Percentiles rank a stretch among this genome's conserved stretches.
phyloP scores from a whole-genome alignment of 2,113 vertebrate species.

The Australoheros scitulus region DNA sequence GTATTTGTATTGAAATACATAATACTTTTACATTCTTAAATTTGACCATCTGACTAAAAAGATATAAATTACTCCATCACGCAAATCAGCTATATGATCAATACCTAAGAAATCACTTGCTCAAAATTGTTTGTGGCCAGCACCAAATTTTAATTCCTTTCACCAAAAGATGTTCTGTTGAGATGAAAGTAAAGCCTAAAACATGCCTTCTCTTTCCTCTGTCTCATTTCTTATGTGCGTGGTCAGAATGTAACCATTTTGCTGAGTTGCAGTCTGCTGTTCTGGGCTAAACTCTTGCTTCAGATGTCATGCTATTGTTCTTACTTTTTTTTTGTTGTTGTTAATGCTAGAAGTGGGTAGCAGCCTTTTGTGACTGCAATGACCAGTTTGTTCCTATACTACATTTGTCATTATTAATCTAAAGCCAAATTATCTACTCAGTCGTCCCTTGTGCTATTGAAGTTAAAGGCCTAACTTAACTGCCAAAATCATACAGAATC shows the following conservation, averaged over 20 bases:
- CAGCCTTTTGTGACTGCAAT: not conserved
- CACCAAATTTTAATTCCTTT: not conserved
- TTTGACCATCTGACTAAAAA: not conserved
- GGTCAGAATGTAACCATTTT: not conserved
- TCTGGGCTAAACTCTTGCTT: not conserved
- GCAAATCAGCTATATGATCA: accelerated
- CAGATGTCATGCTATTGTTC: not conserved
- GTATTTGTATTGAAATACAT: not conserved
- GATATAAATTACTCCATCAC: not conserved
- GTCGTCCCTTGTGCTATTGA: not conserved
- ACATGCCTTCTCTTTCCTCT: not conserved
- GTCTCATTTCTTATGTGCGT: not conserved
- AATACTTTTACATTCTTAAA: too few relatives aligned
- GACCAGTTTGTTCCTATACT: not conserved
- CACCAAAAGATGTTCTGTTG: not conserved
- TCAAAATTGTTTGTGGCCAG: not conserved
- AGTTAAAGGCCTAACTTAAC: not conserved
- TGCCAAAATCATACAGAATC: not conserved
- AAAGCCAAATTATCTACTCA: not conserved
- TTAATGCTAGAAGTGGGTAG: not conserved
- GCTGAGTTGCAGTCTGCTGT: not conserved
- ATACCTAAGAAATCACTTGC: not conserved
- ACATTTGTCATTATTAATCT: not conserved
- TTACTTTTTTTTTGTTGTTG: not conserved
- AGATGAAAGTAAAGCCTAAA: not conserved